These are phyloP conservation scores for Peromyscus maniculatus DNA, from an alignment of 2,113 vertebrate species.

Conservation along the genomic window DNA sequence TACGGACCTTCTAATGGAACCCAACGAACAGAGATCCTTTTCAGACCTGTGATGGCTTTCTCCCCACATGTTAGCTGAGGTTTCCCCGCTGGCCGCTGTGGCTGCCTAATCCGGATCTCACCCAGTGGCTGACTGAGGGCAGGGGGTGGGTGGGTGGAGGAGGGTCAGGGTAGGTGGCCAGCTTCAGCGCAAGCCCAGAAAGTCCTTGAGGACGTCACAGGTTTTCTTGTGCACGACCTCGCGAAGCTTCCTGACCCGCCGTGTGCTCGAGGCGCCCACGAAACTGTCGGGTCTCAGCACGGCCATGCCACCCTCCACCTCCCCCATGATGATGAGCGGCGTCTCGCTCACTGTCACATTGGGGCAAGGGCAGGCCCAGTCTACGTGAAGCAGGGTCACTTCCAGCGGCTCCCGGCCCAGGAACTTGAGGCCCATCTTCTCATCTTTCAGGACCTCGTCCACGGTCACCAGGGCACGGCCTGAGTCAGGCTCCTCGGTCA, in stretches of 20 bases:
- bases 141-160: not conserved
- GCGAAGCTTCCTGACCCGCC: conserved; percentile 93
- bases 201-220: conserved; percentile 96
- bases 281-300: conserved; percentile 96
- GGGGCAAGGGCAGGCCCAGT: conserved; percentile 97
- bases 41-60: not conserved
- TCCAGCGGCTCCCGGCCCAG: conserved; percentile 95
- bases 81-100: not conserved
- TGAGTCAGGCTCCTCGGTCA: conserved; percentile 93
- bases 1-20: not conserved
- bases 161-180: not conserved
- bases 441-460: conserved; percentile 97
- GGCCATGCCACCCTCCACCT: conserved; percentile 95
- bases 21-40: not conserved
- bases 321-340: conserved; percentile 97
- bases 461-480: conserved; percentile 94
- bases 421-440: conserved; percentile 98
- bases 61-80: not conserved
- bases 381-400: conserved; percentile 95
- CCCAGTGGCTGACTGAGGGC: not conserved
- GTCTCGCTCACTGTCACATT: conserved; percentile 94
- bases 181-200: conserved; percentile 91
- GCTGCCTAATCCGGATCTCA: conserved; percentile 43
- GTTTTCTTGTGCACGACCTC: conserved; percentile 97
- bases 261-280: conserved; percentile 91